These are phyloP conservation scores for Lamproptera curius DNA, from an alignment of 2,888 invertebrate species.

Conservation along the genomic window DNA sequence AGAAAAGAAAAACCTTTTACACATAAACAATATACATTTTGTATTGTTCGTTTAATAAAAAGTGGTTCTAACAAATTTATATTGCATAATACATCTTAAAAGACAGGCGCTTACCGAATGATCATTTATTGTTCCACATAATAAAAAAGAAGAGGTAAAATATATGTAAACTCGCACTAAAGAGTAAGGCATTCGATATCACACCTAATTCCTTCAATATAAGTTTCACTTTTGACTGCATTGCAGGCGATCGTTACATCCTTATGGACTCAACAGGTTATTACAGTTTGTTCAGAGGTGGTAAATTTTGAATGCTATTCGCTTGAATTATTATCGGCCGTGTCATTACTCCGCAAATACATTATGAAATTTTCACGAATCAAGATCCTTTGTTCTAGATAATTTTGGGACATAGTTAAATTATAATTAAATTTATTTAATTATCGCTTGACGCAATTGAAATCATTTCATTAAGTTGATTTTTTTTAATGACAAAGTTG, in stretches of 20 bases:
- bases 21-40: too few species aligned
- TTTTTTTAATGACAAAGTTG: too few species aligned
- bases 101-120: conserved; percentile 52
- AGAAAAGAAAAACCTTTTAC: too few species aligned
- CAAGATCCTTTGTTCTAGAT: conserved; percentile 21
- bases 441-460: too few species aligned
- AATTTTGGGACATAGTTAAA: too few species aligned
- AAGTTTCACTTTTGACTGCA: conserved; percentile 33
- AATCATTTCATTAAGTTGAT: too few species aligned
- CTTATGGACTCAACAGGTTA: conserved; percentile 34
- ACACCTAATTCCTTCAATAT: conserved; percentile 21
- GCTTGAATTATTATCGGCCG: conserved; percentile 47
- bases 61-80: not conserved
- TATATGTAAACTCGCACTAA: conserved; percentile 35
- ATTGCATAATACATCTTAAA: conserved; percentile 36
- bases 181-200: conserved; percentile 27
- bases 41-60: too few species aligned
- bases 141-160: conserved; percentile 60
- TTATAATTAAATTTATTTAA: too few species aligned
- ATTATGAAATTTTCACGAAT: conserved; percentile 34
- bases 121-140: conserved; percentile 66
- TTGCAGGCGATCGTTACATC: conserved; percentile 24
- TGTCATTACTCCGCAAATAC: conserved; percentile 29
- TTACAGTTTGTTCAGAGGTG: conserved; percentile 60
- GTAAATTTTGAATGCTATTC: conserved; percentile 56